Evolutionary conservation across 2,113 vertebrate species (phyloP).

Genomic region (Boulengeromyrus knoepffleri): DNA sequence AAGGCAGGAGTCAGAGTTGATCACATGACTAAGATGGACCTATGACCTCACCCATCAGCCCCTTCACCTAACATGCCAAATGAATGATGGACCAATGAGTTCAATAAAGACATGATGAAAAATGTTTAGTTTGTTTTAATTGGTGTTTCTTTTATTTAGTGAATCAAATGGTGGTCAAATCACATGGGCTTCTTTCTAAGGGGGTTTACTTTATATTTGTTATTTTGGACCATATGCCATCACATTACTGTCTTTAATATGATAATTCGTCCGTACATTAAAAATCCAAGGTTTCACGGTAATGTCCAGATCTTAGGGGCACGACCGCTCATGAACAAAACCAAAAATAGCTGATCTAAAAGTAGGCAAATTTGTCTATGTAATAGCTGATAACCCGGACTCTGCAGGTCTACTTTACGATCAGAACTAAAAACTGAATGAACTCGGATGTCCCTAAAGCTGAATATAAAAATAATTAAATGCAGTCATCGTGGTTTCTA

Average conservation of each 20-base stretch:
- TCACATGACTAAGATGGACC: background rate
- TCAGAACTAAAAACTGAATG: background rate
- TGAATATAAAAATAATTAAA: background rate
- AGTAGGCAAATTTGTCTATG: background rate
- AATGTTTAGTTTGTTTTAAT: background rate
- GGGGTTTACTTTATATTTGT: background rate
- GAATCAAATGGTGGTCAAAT: background rate
- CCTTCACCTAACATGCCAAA: background rate
- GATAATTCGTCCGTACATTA: background rate
- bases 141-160: background rate
- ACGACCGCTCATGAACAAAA: background rate
- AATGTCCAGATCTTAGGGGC: background rate
- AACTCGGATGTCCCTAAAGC: background rate
- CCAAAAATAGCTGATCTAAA: background rate
- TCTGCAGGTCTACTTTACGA: background rate
- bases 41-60: background rate
- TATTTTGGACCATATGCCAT: background rate
- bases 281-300: background rate
- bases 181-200: background rate
- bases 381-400: background rate
- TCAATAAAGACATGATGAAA: background rate
- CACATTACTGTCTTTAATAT: background rate
- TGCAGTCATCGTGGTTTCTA: background rate
- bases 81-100: background rate
- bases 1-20: background rate